phyloP scores from a whole-genome alignment of 2,888 invertebrate species.

The Meteorus colon region DNA sequence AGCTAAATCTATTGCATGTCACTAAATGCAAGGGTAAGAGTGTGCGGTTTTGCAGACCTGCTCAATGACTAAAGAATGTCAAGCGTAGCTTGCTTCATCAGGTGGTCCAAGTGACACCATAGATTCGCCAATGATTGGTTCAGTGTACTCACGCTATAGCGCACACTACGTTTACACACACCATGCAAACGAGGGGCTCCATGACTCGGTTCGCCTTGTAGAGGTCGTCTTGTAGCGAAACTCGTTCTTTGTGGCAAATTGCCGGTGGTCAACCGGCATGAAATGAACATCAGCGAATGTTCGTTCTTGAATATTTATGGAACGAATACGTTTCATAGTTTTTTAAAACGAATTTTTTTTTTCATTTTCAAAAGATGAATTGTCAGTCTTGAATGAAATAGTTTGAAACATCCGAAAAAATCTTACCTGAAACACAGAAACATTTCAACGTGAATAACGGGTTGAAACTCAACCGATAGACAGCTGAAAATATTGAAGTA shows the following conservation, averaged over 20 bases:
- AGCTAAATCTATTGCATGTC: conserved; percentile 32
- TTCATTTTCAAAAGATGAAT: background rate
- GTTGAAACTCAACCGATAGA: background rate
- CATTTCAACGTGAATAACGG: background rate
- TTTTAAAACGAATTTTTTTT: background rate
- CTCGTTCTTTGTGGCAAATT: conserved; percentile 58
- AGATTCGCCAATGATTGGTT: conserved; percentile 29
- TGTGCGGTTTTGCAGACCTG: conserved; percentile 31
- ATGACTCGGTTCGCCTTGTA: conserved; percentile 54
- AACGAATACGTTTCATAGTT: background rate
- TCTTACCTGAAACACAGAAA: conserved; percentile 56
- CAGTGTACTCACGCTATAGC: conserved; percentile 24
- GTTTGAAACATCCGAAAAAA: background rate
- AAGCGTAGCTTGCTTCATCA: conserved; percentile 58
- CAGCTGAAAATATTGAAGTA: conserved; percentile 24
- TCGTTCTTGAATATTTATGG: background rate
- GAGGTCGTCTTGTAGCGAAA: conserved; percentile 67
- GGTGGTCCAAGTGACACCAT: conserved; percentile 50
- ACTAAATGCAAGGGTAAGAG: conserved; percentile 35
- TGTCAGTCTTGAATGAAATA: background rate
- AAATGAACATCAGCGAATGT: conserved; percentile 23
- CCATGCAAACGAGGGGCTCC: conserved; percentile 57
- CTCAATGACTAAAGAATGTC: conserved; percentile 38
- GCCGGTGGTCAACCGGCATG: conserved; percentile 7
- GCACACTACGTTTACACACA: conserved; percentile 39